These are phyloP conservation scores for Panzeria rudis DNA, from an alignment of 2,888 invertebrate species.

Conservation along the genomic window DNA sequence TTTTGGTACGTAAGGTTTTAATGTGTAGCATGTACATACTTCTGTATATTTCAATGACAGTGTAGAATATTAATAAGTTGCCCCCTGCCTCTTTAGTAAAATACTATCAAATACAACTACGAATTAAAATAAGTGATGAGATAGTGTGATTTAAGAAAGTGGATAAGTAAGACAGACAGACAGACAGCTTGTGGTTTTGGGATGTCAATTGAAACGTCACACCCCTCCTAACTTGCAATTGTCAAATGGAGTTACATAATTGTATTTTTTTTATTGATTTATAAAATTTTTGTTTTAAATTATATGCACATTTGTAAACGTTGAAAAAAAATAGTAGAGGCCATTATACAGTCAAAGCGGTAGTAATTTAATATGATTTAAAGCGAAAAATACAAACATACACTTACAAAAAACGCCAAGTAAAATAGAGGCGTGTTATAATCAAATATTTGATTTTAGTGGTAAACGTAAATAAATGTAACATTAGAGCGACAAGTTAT, in stretches of 20 bases:
- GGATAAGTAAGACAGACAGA: conserved; percentile 25
- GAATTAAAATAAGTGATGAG: not conserved
- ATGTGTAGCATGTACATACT: not conserved
- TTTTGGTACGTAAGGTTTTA: not conserved
- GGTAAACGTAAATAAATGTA: conserved; percentile 63
- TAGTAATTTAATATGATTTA: conserved; percentile 60
- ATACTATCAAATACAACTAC: not conserved
- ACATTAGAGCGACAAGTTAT: conserved; percentile 56
- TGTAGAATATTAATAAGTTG: conserved; percentile 49
- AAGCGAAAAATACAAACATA: not conserved
- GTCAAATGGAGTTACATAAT: conserved; percentile 43
- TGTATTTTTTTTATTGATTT: conserved; percentile 25
- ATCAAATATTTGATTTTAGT: conserved; percentile 54
- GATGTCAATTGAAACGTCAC: conserved; percentile 14
- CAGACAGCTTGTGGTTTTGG: conserved; percentile 46
- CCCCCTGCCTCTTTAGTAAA: not conserved
- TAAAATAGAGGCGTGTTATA: conserved; percentile 46
- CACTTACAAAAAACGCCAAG: not conserved
- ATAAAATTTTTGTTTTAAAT: conserved; percentile 23
- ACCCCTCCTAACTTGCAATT: conserved; percentile 30
- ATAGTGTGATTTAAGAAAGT: conserved; percentile 16
- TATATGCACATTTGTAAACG: not conserved
- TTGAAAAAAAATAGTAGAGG: conserved; percentile 11
- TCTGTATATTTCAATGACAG: conserved; percentile 13
- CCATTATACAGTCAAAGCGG: conserved; percentile 32